A percentile compares a stretch with the other conserved stretches of the same genome.
Conservation (phyloP, 2,797 vertebrate genomes). For the Urophycis tenuis region DNA sequence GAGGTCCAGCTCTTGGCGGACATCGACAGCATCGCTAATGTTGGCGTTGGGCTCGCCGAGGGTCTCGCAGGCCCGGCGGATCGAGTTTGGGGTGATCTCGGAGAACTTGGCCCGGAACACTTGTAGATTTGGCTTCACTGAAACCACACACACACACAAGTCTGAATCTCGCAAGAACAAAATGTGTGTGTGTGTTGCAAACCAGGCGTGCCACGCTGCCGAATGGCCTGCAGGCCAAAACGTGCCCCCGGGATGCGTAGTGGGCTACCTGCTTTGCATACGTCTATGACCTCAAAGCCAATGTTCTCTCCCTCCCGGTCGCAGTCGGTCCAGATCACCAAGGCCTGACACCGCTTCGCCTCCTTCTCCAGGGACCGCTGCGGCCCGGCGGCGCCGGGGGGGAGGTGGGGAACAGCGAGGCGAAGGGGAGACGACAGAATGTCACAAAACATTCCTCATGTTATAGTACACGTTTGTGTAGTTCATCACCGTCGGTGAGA, state of each 20-base stretch:
- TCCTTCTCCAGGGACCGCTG: conserved; percentile 91
- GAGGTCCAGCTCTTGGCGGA: conserved; percentile 92
- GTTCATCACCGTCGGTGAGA: no score
- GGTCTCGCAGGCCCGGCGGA: conserved; percentile 83
- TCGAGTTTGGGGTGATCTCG: conserved; percentile 87
- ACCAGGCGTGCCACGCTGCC: neutral
- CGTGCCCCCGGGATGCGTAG: neutral
- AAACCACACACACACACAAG: conserved; percentile 12
- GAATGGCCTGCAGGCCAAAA: neutral
- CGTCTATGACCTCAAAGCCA: conserved; percentile 90
- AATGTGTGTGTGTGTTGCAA: neutral
- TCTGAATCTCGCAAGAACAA: neutral
- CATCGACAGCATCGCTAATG: conserved; percentile 86
- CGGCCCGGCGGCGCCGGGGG: conserved; percentile 8
- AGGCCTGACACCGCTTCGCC: conserved; percentile 80
- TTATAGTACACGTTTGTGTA: neutral
- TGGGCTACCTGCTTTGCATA: conserved; percentile 86
- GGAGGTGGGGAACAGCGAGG: neutral
- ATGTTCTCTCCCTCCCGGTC: conserved; percentile 98
- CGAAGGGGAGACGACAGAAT: neutral
- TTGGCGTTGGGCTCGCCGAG: conserved; percentile 78
- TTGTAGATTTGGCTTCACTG: conserved; percentile 84
- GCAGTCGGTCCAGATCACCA: conserved; percentile 97
- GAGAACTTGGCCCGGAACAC: conserved; percentile 92
- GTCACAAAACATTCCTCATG: no score